Conservation (phyloP, 2,113 vertebrate genomes). For the Orthonyx spaldingii region DNA sequence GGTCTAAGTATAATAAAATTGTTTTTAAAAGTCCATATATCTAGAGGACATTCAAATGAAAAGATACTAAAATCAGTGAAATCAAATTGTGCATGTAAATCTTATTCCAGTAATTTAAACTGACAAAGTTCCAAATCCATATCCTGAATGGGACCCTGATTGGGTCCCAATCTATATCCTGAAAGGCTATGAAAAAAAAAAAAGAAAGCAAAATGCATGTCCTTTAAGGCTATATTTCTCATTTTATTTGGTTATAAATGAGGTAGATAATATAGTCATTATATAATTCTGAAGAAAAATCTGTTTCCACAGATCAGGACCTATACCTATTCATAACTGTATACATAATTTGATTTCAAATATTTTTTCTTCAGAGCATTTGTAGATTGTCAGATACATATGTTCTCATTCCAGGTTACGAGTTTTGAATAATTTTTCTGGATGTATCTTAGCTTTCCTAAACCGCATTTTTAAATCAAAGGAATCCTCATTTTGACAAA, state of each 20-base stretch:
- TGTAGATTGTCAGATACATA: background rate
- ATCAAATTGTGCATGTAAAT: background rate
- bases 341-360: background rate
- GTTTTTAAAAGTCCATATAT: background rate
- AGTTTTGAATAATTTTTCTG: background rate
- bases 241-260: background rate
- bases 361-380: background rate
- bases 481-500: background rate
- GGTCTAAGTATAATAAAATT: background rate
- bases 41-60: background rate
- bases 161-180: background rate
- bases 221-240: background rate
- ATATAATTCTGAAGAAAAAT: background rate
- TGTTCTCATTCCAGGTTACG: background rate
- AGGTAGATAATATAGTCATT: background rate
- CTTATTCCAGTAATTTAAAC: background rate
- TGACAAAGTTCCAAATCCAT: background rate
- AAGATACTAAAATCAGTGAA: background rate
- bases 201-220: background rate
- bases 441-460: background rate
- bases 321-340: background rate
- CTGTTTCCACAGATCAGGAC: background rate
- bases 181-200: background rate
- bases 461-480: background rate
- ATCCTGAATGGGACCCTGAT: background rate